Conservation (phyloP, 64 coral and sea anemone species). For the Anthopleura sola region DNA sequence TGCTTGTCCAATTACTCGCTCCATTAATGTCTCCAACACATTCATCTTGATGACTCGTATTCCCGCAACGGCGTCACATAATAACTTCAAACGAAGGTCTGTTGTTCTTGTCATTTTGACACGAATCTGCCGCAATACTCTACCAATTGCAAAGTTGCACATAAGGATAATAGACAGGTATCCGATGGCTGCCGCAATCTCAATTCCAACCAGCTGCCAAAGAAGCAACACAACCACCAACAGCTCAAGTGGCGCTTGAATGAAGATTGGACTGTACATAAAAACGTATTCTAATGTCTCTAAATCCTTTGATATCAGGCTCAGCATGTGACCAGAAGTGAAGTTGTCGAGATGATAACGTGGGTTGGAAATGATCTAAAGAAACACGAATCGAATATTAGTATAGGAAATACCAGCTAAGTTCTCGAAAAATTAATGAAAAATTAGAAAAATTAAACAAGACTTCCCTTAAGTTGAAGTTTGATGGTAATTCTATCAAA, state of each 20-base stretch:
- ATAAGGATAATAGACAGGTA: slow-evolving; percentile 34
- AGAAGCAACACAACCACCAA: slow-evolving; percentile 30
- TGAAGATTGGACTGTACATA: slow-evolving; percentile 10
- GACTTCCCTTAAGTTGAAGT: too few relatives aligned
- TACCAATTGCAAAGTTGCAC: background rate
- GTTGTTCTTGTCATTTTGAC: slow-evolving; percentile 23
- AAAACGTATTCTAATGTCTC: slow-evolving; percentile 31
- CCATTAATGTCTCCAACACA: slow-evolving; percentile 32
- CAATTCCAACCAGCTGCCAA: slow-evolving; percentile 32
- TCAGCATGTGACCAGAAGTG: slow-evolving; percentile 40
- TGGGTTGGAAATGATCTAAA: too few relatives aligned
- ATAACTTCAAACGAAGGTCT: slow-evolving; percentile 25
- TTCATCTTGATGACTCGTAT: slow-evolving; percentile 57
- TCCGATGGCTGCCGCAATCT: background rate
- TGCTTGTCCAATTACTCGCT: slow-evolving; percentile 2
- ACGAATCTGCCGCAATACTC: background rate
- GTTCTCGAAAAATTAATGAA: too few relatives aligned
- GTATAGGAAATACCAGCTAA: too few relatives aligned
- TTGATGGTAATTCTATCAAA: too few relatives aligned
- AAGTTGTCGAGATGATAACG: background rate
- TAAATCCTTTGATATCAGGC: slow-evolving; percentile 47
- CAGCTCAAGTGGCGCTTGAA: slow-evolving; percentile 33
- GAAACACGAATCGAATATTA: too few relatives aligned
- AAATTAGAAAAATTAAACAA: too few relatives aligned
- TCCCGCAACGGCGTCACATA: slow-evolving; percentile 26